A percentile compares a stretch with the other conserved stretches of the same genome.
These are phyloP conservation scores for Chrysina gloriosa DNA, from an alignment of 2,888 invertebrate genomes.

Conservation along the genomic window DNA sequence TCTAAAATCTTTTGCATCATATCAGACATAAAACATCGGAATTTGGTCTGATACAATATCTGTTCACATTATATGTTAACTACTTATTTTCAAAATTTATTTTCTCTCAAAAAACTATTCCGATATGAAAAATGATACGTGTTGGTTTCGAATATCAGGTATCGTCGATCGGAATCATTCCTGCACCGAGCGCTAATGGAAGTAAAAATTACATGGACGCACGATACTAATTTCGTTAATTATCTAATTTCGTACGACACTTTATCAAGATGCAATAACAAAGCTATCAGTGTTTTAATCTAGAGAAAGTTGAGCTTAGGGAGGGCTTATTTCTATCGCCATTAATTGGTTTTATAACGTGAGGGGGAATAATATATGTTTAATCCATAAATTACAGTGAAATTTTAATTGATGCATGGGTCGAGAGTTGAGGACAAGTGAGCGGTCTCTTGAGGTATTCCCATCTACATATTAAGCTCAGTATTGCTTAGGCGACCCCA, in stretches of 20 bases:
- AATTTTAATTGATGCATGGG: conserved; percentile 46
- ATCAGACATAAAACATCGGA: too few species aligned
- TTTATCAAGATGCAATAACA: conserved; percentile 8
- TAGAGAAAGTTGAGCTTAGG: conserved; percentile 17
- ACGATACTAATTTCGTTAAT: conserved; percentile 13
- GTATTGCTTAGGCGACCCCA: conserved; percentile 31
- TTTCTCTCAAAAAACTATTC: too few species aligned
- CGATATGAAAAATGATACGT: too few species aligned
- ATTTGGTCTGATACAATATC: too few species aligned
- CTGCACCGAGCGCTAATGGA: background rate
- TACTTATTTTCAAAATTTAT: too few species aligned
- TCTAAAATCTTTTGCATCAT: too few species aligned
- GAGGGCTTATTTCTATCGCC: conserved; percentile 13
- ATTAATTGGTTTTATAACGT: conserved; percentile 32
- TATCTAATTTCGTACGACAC: background rate
- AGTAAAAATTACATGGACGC: background rate
- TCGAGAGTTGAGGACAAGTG: conserved; percentile 44
- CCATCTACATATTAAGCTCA: conserved; percentile 47
- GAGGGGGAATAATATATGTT: conserved; percentile 27
- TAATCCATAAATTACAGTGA: conserved; percentile 44
- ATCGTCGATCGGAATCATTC: too few species aligned
- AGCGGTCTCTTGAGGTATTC: conserved; percentile 46
- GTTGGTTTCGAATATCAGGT: too few species aligned
- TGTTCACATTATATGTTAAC: too few species aligned
- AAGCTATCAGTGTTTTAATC: conserved; percentile 16